Base-by-base conservation (phyloP, 2,113 vertebrate species). In the Larimichthys crocea region DNA sequence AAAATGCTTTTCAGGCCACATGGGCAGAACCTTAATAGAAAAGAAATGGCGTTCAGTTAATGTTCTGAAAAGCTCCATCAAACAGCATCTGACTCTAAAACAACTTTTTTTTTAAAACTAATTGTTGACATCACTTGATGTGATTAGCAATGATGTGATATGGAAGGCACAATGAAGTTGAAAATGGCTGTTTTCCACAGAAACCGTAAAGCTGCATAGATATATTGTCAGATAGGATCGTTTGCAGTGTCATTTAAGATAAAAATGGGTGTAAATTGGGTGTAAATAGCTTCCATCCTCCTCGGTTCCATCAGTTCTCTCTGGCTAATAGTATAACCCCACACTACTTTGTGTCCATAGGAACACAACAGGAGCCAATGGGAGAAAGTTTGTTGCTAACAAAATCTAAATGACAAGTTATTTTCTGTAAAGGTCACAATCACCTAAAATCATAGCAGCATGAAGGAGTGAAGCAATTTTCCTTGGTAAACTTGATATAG, bases 401-500 rank as follows among this genome's bases (percentile, higher is more conserved):
- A 79, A 88, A 85, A 84, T 82, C 66, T 72, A 83, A 88, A 88
- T 83, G 86, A 91, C 62, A 79, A 88, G 81, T 80, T 80, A 88
- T 82, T 91, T 85, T 85, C 79, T 55, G n/a, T 49, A 93, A 92
- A 93, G 91, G 92, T 92, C 89, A 88, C 76, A 72, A 73, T 88
- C 82, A 76, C 85, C 87, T 88, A 65, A 52, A 90, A 83, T 86
- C 88, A 84, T 74, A 70, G 75, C 56, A 77, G 73, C 83, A 88
- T 86, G 82, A 91, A 85, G 74, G 62, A 85, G 65, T 57, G 40
- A 40, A 82, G 73, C 66, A 62, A 79, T 86, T 87, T 91, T 89
- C 83, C 72, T 79, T 71, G 56, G 83, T 89, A 70, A 86, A 86
- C 84, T 87, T 91, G 79, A 86, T 86, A 82, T 74, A 86, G 78